Conservation (phyloP, 2,888 invertebrate genomes). For the Drosophila bunnanda region DNA sequence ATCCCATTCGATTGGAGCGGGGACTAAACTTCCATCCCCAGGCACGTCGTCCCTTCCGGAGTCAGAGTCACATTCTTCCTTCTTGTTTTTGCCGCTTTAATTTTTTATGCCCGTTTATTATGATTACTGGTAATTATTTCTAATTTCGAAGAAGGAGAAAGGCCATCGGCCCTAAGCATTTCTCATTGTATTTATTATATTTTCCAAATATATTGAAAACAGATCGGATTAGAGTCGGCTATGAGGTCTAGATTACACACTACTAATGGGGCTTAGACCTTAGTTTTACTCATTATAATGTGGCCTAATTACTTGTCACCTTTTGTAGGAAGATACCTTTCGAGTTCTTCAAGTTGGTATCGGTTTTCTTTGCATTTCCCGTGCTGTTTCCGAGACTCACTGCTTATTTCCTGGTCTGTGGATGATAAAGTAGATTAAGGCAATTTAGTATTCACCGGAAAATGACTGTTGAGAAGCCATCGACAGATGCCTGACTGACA, state of each 20-base stretch:
- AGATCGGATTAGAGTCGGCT: background rate
- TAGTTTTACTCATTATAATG: background rate
- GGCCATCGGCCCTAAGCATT: background rate
- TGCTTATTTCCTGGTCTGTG: conserved; percentile 31
- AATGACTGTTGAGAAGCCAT: conserved; percentile 41
- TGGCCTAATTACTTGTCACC: background rate
- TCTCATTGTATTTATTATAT: background rate
- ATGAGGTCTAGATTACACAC: background rate
- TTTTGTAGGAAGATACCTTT: background rate
- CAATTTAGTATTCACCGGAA: conserved; percentile 33
- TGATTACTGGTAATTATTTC: conserved; percentile 41
- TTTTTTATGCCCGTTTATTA: conserved; percentile 43
- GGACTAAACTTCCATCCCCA: too few species aligned
- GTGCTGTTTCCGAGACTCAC: background rate
- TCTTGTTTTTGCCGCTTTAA: conserved; percentile 10
- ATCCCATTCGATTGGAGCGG: background rate
- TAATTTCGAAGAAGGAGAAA: conserved; percentile 14
- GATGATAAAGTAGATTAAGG: conserved; percentile 38
- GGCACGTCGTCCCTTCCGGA: too few species aligned
- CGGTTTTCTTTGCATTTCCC: background rate
- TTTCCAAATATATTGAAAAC: too few species aligned
- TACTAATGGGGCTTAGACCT: background rate
- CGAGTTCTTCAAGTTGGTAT: background rate
- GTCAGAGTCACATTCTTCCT: too few species aligned
- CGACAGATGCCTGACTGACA: conserved; percentile 29